A percentile compares a stretch with the other conserved stretches of the same genome.
Evolutionary conservation across 2,797 vertebrate species (phyloP).

Genomic region (Microctenopoma lineatum): DNA sequence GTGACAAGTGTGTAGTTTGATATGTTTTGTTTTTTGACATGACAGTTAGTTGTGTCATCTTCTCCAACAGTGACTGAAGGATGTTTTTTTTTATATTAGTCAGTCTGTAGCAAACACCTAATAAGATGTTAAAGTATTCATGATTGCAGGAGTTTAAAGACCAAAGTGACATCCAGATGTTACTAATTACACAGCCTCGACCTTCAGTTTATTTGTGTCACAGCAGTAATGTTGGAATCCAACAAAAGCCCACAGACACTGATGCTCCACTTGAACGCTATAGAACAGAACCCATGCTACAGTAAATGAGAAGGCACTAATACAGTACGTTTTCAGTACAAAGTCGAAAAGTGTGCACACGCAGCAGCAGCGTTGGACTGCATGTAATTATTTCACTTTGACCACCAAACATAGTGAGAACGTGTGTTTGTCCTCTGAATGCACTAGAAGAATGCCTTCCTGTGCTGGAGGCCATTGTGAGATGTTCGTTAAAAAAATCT

Average conservation of each 20-base stretch:
- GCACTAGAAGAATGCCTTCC: slow-evolving; percentile 23
- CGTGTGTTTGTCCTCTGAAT: slow-evolving; percentile 17
- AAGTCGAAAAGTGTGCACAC: slow-evolving; percentile 10
- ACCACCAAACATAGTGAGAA: neutral
- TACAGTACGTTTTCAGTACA: neutral
- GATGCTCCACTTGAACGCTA: slow-evolving; percentile 48
- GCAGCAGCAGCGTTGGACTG: slow-evolving; percentile 20
- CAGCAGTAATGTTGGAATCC: slow-evolving; percentile 56
- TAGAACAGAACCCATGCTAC: slow-evolving; percentile 39
- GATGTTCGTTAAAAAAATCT: slow-evolving; percentile 36
- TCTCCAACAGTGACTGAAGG: slow-evolving; percentile 13
- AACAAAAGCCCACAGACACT: slow-evolving; percentile 34
- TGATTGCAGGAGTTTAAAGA: slow-evolving; percentile 55
- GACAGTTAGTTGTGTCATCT: slow-evolving; percentile 10
- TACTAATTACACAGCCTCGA: slow-evolving; percentile 57
- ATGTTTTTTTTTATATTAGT: slow-evolving; percentile 54
- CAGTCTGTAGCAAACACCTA: slow-evolving; percentile 32
- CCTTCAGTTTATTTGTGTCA: slow-evolving; percentile 60
- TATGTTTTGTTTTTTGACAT: slow-evolving; percentile 9
- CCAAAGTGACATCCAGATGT: slow-evolving; percentile 74
- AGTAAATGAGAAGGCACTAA: neutral
- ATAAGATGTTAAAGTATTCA: slow-evolving; percentile 48
- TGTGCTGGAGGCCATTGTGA: slow-evolving; percentile 36
- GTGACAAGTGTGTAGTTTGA: neutral
- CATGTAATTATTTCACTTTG: slow-evolving; percentile 24